Evolutionary conservation across 2,888 invertebrate genomes (phyloP).

Genomic region (Perdita meconis): DNA sequence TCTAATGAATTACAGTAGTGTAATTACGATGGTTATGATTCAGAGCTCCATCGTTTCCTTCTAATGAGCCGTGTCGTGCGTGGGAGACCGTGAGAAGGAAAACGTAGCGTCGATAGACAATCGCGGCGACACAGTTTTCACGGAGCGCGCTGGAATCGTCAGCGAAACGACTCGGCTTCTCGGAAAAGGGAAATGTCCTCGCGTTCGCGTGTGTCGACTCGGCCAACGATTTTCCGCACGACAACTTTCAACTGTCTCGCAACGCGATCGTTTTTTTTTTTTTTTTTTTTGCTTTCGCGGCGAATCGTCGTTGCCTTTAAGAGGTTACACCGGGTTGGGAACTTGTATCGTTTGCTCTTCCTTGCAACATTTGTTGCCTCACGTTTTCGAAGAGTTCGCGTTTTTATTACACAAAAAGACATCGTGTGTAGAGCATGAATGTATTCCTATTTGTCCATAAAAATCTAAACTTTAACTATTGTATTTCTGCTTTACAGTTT

Average conservation of each 20-base stretch:
- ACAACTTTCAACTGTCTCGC: slow-evolving; percentile 51
- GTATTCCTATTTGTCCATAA: too few relatives aligned
- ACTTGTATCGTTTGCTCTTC: too few relatives aligned
- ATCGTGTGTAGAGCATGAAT: too few relatives aligned
- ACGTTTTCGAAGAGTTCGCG: too few relatives aligned
- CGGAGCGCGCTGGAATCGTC: slow-evolving; percentile 50
- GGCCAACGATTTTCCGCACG: slow-evolving; percentile 66
- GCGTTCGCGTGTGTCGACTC: slow-evolving; percentile 5
- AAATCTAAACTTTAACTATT: too few relatives aligned
- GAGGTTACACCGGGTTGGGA: background rate
- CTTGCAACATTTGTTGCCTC: too few relatives aligned
- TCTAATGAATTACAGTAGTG: background rate
- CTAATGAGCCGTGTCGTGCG: slow-evolving; percentile 12
- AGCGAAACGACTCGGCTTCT: slow-evolving; percentile 61
- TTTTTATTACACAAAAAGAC: too few relatives aligned
- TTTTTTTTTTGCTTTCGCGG: slow-evolving; percentile 31
- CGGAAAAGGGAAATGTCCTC: slow-evolving; percentile 64
- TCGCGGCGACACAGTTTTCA: slow-evolving; percentile 51
- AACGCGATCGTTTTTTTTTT: slow-evolving; percentile 33
- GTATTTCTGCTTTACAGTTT: too few relatives aligned
- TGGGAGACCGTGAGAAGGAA: slow-evolving; percentile 45
- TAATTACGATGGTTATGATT: slow-evolving; percentile 14
- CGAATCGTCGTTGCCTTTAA: slow-evolving; percentile 36
- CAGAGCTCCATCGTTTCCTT: background rate
- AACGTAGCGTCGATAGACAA: slow-evolving; percentile 35